phyloP scores from a whole-genome alignment of 1,140 invertebrate species.

The Diprion similis region DNA sequence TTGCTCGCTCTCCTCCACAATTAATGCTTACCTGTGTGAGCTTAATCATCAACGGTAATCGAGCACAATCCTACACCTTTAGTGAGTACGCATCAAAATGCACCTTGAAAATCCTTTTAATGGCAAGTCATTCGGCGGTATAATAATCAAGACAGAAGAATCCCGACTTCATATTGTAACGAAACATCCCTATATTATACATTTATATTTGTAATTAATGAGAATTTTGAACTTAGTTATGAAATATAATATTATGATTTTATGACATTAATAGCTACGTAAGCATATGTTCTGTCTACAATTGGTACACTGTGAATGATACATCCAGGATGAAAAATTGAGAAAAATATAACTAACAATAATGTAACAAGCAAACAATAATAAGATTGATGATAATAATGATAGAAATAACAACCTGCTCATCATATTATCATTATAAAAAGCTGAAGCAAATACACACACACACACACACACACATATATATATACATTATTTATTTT shows the following conservation, averaged over 20 bases:
- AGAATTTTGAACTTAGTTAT: neutral
- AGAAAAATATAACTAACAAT: neutral
- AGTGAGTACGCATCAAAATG: no score
- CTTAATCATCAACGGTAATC: no score
- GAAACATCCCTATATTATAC: neutral
- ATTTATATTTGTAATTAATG: neutral
- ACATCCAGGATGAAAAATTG: neutral
- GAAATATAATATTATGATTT: constrained; percentile 1
- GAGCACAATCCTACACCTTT: no score
- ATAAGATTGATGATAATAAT: neutral
- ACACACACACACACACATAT: neutral
- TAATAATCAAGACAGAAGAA: neutral
- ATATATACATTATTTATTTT: neutral
- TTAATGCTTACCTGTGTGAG: no score
- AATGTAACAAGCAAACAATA: neutral
- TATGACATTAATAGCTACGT: neutral
- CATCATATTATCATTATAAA: neutral
- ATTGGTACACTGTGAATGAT: neutral
- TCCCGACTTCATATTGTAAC: neutral
- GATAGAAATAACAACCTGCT: neutral
- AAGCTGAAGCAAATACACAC: no score
- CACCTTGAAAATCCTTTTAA: no score
- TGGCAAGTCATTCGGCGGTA: neutral
- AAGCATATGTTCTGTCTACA: neutral
- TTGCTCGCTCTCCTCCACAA: no score